phyloP scores from a whole-genome alignment of 2,888 invertebrate genomes.

The Congeria kusceri region DNA sequence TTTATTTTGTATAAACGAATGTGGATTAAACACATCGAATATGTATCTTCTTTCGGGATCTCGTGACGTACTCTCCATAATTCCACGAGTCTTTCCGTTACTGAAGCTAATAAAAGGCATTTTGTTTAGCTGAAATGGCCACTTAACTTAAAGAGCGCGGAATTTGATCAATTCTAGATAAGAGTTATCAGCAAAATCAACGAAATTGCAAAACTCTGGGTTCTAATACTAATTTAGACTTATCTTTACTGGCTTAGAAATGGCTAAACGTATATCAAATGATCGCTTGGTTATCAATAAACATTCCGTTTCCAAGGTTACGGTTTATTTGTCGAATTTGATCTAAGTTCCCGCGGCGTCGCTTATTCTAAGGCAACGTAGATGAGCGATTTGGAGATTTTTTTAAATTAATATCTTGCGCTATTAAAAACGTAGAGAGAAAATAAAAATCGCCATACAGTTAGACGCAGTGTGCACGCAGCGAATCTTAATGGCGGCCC shows the following conservation, averaged over 20 bases:
- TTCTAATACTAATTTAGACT: conserved; percentile 46
- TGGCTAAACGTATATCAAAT: conserved; percentile 56
- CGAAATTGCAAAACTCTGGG: conserved; percentile 45
- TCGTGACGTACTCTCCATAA: too few relatives aligned
- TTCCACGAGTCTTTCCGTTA: too few relatives aligned
- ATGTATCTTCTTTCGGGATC: too few relatives aligned
- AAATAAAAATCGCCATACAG: conserved; percentile 52
- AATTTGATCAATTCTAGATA: conserved; percentile 44
- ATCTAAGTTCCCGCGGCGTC: conserved; percentile 52
- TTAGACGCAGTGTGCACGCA: conserved; percentile 33
- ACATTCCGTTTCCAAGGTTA: conserved; percentile 42
- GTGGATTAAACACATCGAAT: too few relatives aligned
- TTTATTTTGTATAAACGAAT: too few relatives aligned
- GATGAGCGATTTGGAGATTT: conserved; percentile 29
- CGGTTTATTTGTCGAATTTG: conserved; percentile 54
- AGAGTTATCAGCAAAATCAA: conserved; percentile 30
- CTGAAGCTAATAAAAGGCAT: conserved; percentile 2
- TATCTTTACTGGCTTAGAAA: conserved; percentile 45
- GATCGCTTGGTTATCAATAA: conserved; percentile 56
- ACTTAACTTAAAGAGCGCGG: conserved; percentile 31
- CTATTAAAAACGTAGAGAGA: conserved; percentile 40
- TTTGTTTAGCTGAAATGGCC: conserved; percentile 24
- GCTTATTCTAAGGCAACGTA: conserved; percentile 17
- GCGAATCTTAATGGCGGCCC: conserved; percentile 37
- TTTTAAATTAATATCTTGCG: conserved; percentile 53